A percentile compares a stretch with the other conserved stretches of the same genome.
phyloP scores from a whole-genome alignment of 2,113 vertebrate genomes.

The Anoura caudifer region DNA sequence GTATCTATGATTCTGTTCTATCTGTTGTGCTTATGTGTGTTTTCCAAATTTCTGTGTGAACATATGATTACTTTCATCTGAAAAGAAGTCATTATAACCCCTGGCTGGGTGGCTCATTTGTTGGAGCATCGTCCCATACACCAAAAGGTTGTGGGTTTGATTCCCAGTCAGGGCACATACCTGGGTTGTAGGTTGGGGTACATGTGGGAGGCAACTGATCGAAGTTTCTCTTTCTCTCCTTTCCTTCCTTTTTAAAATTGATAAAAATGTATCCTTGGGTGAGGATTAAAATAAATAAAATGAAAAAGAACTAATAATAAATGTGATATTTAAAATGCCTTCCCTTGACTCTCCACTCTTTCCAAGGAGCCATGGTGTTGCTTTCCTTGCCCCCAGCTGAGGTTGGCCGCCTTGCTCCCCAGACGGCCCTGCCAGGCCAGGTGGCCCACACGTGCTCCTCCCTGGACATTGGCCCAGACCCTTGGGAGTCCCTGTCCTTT shows the following conservation, averaged over 20 bases:
- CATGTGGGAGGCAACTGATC: too few relatives aligned
- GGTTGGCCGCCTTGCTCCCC: accelerated
- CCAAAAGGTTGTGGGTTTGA: too few relatives aligned
- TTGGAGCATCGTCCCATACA: too few relatives aligned
- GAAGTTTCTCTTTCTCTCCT: too few relatives aligned
- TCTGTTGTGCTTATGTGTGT: neutral
- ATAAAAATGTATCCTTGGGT: too few relatives aligned
- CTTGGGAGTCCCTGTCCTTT: neutral
- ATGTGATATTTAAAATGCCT: neutral
- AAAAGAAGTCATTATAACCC: neutral
- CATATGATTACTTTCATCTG: neutral
- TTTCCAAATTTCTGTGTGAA: neutral
- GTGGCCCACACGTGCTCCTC: neutral
- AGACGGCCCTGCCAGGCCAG: accelerated
- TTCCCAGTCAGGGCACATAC: too few relatives aligned
- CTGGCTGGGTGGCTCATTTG: too few relatives aligned
- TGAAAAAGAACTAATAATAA: neutral
- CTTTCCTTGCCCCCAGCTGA: neutral
- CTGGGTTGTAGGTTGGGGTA: too few relatives aligned
- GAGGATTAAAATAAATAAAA: too few relatives aligned
- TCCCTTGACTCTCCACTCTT: accelerated
- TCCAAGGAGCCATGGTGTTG: accelerated
- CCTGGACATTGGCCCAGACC: neutral
- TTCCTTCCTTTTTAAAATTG: too few relatives aligned
- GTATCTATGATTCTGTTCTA: accelerated